Percentiles rank a stretch among this genome's conserved stretches.
These are phyloP conservation scores for Agapostemon virescens DNA, from an alignment of 2,888 invertebrate species.

Conservation along the genomic window DNA sequence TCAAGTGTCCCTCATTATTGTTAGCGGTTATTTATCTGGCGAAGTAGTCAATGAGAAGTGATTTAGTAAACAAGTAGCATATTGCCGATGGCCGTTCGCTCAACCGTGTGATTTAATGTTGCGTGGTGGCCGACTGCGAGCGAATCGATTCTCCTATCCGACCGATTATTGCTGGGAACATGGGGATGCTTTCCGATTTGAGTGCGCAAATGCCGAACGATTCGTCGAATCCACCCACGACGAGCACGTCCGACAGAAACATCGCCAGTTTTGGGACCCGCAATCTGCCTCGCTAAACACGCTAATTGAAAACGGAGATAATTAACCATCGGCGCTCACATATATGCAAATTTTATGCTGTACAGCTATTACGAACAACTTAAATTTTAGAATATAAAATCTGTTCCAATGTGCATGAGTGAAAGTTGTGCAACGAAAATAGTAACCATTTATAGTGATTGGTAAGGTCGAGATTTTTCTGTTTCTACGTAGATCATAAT, in stretches of 20 bases:
- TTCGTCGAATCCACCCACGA: slow-evolving; percentile 7
- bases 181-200: slow-evolving; percentile 30
- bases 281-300: not conserved
- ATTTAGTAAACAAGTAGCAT: slow-evolving; percentile 79
- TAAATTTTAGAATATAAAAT: too few species aligned
- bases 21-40: slow-evolving; percentile 70
- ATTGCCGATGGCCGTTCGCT: slow-evolving; percentile 75
- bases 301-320: slow-evolving; percentile 7
- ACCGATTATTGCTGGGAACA: slow-evolving; percentile 25
- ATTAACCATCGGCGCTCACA: slow-evolving; percentile 15
- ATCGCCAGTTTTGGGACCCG: not conserved
- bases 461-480: too few species aligned
- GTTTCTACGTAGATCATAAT: too few species aligned
- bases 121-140: slow-evolving; percentile 39
- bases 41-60: slow-evolving; percentile 71
- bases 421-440: too few species aligned
- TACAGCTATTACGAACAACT: too few species aligned
- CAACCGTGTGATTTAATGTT: slow-evolving; percentile 73
- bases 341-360: too few species aligned
- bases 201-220: slow-evolving; percentile 20
- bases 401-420: too few species aligned
- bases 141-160: slow-evolving; percentile 35
- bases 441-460: too few species aligned
- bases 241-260: not conserved
- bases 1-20: slow-evolving; percentile 74